These are phyloP conservation scores for Chironomus striatipennis DNA, from an alignment of 1,140 invertebrate species.

Conservation along the genomic window DNA sequence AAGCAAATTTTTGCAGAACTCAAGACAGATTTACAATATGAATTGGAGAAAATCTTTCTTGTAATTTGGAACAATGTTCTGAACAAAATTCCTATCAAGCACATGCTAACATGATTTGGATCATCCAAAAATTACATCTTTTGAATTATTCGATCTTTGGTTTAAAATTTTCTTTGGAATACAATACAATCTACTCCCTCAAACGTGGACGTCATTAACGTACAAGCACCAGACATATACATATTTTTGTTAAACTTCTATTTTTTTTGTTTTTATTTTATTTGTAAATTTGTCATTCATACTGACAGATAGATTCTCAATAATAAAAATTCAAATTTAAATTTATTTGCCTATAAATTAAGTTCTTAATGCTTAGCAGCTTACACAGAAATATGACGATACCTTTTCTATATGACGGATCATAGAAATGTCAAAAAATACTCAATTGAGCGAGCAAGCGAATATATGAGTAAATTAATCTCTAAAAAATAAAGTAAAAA, in stretches of 20 bases:
- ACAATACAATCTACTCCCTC: not conserved
- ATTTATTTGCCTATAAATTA: too few species aligned
- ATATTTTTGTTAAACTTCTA: too few species aligned
- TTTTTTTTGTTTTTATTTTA: too few species aligned
- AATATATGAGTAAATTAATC: not conserved
- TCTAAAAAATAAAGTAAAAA: not conserved
- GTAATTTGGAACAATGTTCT: slow-evolving; percentile 67
- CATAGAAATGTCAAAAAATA: too few species aligned
- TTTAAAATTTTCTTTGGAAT: not conserved
- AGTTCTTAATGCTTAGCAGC: too few species aligned
- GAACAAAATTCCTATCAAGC: slow-evolving; percentile 62
- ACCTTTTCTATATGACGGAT: too few species aligned
- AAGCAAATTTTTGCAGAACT: slow-evolving; percentile 77
- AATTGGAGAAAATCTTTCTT: slow-evolving; percentile 69
- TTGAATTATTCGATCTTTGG: not conserved
- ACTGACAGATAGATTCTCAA: too few species aligned
- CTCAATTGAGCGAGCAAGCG: not conserved
- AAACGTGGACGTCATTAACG: not conserved
- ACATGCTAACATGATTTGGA: slow-evolving; percentile 50
- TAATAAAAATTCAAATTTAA: too few species aligned
- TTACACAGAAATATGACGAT: too few species aligned
- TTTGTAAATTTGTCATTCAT: too few species aligned
- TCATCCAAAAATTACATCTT: not conserved
- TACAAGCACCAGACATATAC: not conserved
- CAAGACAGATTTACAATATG: slow-evolving; percentile 62